Evolutionary conservation across 2,113 vertebrate genomes (phyloP).

Genomic region (Orthonyx spaldingii): DNA sequence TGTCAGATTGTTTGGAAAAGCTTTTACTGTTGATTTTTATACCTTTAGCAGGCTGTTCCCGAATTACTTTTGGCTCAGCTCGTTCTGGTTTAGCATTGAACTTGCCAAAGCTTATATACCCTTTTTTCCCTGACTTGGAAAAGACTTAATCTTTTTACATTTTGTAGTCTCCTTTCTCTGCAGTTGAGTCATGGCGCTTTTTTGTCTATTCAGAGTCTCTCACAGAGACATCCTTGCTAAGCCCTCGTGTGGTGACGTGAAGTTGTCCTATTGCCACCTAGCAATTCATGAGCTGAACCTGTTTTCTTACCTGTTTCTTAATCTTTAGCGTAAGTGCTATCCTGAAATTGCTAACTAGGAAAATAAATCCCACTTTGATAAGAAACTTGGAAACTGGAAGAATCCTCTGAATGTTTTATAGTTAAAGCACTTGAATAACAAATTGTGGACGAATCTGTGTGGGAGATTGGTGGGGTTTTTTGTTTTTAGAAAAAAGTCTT

Average conservation of each 20-base stretch:
- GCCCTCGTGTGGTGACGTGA: neutral
- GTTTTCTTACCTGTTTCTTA: neutral
- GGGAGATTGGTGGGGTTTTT: neutral
- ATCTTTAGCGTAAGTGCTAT: neutral
- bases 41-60: neutral
- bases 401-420: neutral
- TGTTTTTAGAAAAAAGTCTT: neutral
- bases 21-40: neutral
- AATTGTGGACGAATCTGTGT: neutral
- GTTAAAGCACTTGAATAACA: neutral
- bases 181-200: neutral
- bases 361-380: neutral
- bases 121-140: neutral
- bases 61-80: constrained; percentile 6
- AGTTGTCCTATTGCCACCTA: neutral
- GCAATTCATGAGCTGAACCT: neutral
- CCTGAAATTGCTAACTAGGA: neutral
- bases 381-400: neutral
- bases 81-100: neutral
- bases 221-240: neutral
- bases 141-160: neutral
- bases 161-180: neutral
- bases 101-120: neutral
- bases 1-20: neutral
- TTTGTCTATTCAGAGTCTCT: neutral